phyloP scores from a whole-genome alignment of 1,140 invertebrate species.

The Drosophila leontia region DNA sequence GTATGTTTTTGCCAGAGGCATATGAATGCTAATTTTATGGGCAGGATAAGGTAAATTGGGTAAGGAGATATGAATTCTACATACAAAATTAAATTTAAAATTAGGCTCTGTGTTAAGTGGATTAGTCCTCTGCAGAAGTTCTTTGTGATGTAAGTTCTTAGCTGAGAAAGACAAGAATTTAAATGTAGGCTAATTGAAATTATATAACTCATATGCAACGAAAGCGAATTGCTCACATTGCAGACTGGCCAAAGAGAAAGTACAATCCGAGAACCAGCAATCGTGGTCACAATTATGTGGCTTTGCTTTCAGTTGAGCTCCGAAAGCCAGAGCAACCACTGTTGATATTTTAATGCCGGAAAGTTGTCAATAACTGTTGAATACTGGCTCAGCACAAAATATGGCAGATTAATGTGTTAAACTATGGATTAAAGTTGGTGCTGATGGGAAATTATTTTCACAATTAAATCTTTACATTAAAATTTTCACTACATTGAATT shows the following conservation, averaged over 20 bases:
- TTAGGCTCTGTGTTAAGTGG: not conserved
- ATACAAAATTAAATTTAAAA: not conserved
- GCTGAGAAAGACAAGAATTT: no score
- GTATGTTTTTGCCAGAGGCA: slow-evolving; percentile 22
- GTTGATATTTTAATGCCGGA: not conserved
- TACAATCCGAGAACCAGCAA: not conserved
- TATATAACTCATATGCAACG: not conserved
- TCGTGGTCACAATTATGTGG: not conserved
- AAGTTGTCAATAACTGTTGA: slow-evolving; percentile 1
- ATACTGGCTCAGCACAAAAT: not conserved
- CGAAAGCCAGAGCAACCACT: not conserved
- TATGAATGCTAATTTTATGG: slow-evolving; percentile 9
- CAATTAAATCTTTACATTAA: not conserved
- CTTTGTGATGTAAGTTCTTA: not conserved
- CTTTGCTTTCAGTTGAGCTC: slow-evolving; percentile 9
- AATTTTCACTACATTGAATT: not conserved
- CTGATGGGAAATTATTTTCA: not conserved
- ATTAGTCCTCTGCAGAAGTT: no score
- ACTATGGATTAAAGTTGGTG: not conserved
- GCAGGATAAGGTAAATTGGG: slow-evolving; percentile 6
- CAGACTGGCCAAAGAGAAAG: not conserved
- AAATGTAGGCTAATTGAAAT: not conserved
- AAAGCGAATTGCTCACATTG: slow-evolving; percentile 1
- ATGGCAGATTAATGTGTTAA: not conserved
- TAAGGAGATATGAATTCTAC: not conserved